Evolutionary conservation across 2,797 vertebrate genomes (phyloP), one percentile per base, ranked within the genome.

Genomic region (Siniperca scherzeri): DNA sequence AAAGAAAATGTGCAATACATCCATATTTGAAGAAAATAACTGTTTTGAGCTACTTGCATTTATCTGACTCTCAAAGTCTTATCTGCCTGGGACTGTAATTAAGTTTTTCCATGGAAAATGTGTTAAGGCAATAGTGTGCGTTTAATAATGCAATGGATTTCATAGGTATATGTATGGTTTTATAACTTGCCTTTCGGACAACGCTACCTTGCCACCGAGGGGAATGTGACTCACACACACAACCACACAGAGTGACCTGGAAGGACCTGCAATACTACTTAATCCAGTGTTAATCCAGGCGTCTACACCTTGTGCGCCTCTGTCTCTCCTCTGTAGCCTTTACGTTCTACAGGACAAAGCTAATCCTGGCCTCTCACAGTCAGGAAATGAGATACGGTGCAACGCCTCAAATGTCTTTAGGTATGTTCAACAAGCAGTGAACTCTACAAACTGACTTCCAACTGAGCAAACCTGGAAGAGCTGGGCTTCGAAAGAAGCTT

Each of bases 241-340:
- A 62, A 12, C 17, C n/a, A 59, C 40, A 40, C 74, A 48, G 10
- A 70, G 70, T 84, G 88, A 89, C 87, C 87, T 68, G 19, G 14
- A 74, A 80, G 36, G 78, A 88, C 83, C 82, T 71, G 57, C 75
- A 81, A 30, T 81, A 86, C 80, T 86, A 87, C 73, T 88, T 91
- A 92, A 93, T 91, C 90, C 91, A 86, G 81, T 81, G 86, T 86
- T 92, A 92, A 93, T 93, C 89, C 89, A 52, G 67, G 86, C 22
- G 36, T 79, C 74, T 48, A 75, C 83, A 76, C 82, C 74, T 75
- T 62, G 66, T 70, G 30, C n/a, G 22, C 76, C 70, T 76, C 48
- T 77, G 60, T 80, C 64, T 79, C 68, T 70, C 61, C 67, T 59
- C 60, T 65, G 77, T 78, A 85, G 82, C 87, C 82, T 87, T 82